Conservation (phyloP, 1,140 invertebrate genomes). For the Ips nitidus region DNA sequence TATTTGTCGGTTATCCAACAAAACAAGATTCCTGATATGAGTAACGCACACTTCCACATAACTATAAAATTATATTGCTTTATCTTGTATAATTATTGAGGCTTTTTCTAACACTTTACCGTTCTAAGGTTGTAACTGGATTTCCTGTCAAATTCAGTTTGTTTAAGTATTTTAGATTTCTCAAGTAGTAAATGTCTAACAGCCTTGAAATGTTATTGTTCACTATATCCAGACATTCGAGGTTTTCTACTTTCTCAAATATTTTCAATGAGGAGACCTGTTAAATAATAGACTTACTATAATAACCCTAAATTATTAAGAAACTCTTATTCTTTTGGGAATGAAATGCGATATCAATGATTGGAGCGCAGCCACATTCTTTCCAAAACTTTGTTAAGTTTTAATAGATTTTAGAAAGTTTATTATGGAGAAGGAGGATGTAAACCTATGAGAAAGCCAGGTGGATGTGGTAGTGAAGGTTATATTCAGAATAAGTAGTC, state of each 20-base stretch:
- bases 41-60: conserved; percentile 39
- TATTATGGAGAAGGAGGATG: too few relatives aligned
- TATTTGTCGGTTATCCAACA: conserved; percentile 35
- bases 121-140: conserved; percentile 28
- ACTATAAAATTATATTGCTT: background rate
- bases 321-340: too few relatives aligned
- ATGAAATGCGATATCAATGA: too few relatives aligned
- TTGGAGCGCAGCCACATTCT: too few relatives aligned
- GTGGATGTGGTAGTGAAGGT: too few relatives aligned
- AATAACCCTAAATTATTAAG: too few relatives aligned
- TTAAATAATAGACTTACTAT: too few relatives aligned
- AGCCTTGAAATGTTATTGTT: conserved; percentile 35
- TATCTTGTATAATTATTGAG: background rate
- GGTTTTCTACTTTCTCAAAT: conserved; percentile 19
- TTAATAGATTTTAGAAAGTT: too few relatives aligned
- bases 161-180: conserved; percentile 33
- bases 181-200: conserved; percentile 40
- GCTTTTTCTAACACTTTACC: background rate
- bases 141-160: conserved; percentile 42
- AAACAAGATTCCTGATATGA: conserved; percentile 27
- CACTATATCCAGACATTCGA: conserved; percentile 34
- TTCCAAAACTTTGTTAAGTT: too few relatives aligned
- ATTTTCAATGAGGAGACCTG: conserved; percentile 27
- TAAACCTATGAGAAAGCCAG: too few relatives aligned
- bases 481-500: too few relatives aligned